A percentile compares a stretch with the other conserved stretches of the same genome.
phyloP scores from a whole-genome alignment of 2,888 invertebrate species.

The Epinotia bilunana region DNA sequence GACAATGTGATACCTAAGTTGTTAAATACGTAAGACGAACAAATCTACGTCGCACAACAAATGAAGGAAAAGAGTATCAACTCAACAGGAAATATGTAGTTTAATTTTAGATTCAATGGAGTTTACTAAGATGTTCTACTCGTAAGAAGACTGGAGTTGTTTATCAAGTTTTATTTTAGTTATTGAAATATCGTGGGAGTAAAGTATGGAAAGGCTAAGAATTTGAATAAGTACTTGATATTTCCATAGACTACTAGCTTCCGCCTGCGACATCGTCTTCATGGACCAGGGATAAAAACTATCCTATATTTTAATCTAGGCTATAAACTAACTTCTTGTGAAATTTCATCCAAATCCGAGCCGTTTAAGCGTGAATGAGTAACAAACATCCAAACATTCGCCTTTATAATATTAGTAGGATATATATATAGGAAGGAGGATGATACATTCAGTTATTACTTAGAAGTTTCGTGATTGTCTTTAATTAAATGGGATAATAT shows the following conservation, averaged over 20 bases:
- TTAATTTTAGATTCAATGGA: conserved; percentile 22
- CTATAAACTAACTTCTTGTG: too few relatives aligned
- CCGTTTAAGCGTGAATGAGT: too few relatives aligned
- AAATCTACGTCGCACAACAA: background rate
- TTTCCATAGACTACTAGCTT: too few relatives aligned
- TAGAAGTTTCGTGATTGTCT: background rate
- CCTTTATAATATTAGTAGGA: too few relatives aligned
- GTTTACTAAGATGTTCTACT: conserved; percentile 4
- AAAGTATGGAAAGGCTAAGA: too few relatives aligned
- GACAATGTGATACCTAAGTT: conserved; percentile 31
- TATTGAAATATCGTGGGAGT: background rate
- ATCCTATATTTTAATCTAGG: too few relatives aligned
- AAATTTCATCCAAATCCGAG: too few relatives aligned
- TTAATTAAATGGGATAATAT: background rate
- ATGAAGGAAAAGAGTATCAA: conserved; percentile 5
- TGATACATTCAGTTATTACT: background rate
- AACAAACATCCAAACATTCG: too few relatives aligned
- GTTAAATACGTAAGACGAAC: conserved; percentile 25
- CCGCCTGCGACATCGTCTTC: too few relatives aligned
- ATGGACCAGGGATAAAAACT: too few relatives aligned
- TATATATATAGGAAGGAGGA: too few relatives aligned
- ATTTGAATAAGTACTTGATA: too few relatives aligned
- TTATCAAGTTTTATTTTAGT: background rate
- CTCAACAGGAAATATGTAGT: conserved; percentile 25
- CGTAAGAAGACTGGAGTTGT: conserved; percentile 2